Conservation (phyloP, 2,113 vertebrate genomes). For the Apaloderma vittatum region DNA sequence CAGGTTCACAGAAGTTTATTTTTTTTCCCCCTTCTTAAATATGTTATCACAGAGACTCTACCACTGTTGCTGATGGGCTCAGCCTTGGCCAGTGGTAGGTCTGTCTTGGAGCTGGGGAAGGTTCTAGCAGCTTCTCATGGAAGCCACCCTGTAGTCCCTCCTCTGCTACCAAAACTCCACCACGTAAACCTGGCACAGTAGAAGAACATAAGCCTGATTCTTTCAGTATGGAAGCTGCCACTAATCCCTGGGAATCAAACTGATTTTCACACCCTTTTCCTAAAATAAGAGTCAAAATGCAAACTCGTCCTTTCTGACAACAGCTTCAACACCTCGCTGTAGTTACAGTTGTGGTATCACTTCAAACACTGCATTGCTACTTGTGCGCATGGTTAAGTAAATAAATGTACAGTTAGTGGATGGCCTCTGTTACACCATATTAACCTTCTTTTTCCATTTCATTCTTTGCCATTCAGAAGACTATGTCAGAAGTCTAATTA, state of each 20-base stretch:
- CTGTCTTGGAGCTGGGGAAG: too few species aligned
- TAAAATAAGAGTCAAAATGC: neutral
- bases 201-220: neutral
- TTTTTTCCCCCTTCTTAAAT: too few species aligned
- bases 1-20: too few species aligned
- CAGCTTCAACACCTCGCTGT: neutral
- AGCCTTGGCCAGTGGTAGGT: too few species aligned
- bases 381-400: neutral
- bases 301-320: neutral
- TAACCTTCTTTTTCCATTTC: neutral
- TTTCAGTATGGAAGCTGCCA: neutral
- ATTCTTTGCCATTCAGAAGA: neutral
- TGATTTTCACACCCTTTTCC: neutral
- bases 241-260: neutral
- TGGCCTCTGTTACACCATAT: neutral
- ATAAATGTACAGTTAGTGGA: neutral
- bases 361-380: neutral
- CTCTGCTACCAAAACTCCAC: too few species aligned
- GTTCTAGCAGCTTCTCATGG: too few species aligned
- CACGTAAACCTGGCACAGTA: too few species aligned
- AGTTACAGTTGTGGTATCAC: neutral
- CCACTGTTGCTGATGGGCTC: too few species aligned
- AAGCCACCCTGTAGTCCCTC: too few species aligned
- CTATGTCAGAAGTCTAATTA: neutral
- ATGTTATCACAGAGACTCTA: too few species aligned